phyloP scores from a whole-genome alignment of 2,113 vertebrate genomes.

The Dromiciops gliroides region DNA sequence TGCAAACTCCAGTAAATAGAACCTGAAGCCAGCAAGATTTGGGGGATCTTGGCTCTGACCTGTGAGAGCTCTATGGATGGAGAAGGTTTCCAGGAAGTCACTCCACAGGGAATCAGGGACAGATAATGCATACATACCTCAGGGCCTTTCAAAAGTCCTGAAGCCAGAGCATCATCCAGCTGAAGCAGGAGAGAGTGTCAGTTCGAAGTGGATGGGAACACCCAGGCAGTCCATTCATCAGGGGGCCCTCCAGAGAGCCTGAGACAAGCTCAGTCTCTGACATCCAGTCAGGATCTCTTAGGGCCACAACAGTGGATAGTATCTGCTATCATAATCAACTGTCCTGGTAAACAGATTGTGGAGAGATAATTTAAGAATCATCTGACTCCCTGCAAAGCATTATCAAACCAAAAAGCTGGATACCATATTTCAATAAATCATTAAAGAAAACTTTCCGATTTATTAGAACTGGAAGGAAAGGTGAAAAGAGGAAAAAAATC shows the following conservation, averaged over 20 bases:
- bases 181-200: not conserved
- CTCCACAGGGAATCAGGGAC: not conserved
- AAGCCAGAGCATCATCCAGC: not conserved
- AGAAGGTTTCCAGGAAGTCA: not conserved
- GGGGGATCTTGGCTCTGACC: not conserved
- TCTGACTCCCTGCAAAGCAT: not conserved
- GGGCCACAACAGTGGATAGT: not conserved
- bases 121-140: not conserved
- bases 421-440: not conserved
- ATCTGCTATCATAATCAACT: not conserved
- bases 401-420: not conserved
- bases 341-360: not conserved
- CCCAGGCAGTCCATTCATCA: not conserved
- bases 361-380: not conserved
- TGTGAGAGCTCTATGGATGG: not conserved
- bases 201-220: not conserved
- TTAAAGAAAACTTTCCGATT: not conserved
- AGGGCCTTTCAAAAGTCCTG: not conserved
- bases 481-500: not conserved
- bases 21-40: not conserved
- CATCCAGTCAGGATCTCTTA: not conserved
- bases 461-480: not conserved
- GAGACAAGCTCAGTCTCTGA: not conserved
- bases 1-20: not conserved
- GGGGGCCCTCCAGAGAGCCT: not conserved